Conservation (phyloP, 2,113 vertebrate genomes). For the Chiloscyllium plagiosum region DNA sequence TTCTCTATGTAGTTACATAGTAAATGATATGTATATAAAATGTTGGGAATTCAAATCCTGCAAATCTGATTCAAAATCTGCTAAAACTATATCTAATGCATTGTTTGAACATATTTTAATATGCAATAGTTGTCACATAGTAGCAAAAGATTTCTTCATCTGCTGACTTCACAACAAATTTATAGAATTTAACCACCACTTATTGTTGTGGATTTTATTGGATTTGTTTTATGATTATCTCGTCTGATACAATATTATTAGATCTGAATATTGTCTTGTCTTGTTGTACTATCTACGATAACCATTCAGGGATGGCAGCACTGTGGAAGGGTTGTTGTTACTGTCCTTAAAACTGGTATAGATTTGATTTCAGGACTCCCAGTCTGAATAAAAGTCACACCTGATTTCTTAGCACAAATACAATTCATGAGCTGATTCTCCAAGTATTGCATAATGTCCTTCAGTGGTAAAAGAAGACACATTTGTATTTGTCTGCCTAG, state of each 20-base stretch:
- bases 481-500: not conserved
- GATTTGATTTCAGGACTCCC: not conserved
- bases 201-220: not conserved
- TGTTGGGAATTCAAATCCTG: not conserved
- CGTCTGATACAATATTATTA: not conserved
- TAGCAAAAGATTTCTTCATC: not conserved
- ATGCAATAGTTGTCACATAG: not conserved
- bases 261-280: not conserved
- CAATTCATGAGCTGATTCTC: not conserved
- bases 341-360: not conserved
- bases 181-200: not conserved
- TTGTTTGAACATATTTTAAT: not conserved
- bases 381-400: not conserved
- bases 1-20: not conserved
- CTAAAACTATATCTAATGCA: not conserved
- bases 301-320: not conserved
- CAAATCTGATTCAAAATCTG: not conserved
- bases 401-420: not conserved
- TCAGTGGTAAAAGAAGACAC: not conserved
- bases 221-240: not conserved
- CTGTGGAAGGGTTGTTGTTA: not conserved
- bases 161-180: not conserved
- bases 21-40: not conserved
- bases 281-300: not conserved
- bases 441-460: not conserved